Evolutionary conservation across 1,140 invertebrate species (phyloP).

Genomic region (Macrosteles quadrilineatus): DNA sequence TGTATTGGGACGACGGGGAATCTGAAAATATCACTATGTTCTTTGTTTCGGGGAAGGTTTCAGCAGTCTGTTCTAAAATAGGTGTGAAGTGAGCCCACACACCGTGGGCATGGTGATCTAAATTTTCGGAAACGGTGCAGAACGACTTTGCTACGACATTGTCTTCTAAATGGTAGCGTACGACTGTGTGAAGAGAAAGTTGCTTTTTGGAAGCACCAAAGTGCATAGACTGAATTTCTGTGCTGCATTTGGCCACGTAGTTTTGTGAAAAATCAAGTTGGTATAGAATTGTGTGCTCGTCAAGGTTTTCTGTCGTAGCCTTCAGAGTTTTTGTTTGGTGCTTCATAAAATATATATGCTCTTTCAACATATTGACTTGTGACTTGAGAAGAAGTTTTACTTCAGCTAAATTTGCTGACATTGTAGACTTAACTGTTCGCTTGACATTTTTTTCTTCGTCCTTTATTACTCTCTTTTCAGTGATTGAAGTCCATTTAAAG

Average conservation of each 20-base stretch:
- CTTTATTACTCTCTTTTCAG: neutral
- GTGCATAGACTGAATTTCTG: slow-evolving; percentile 33
- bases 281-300: slow-evolving; percentile 14
- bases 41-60: neutral
- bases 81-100: slow-evolving; percentile 29
- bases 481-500: too few species aligned
- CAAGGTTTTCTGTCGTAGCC: neutral
- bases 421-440: too few species aligned
- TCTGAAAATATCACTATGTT: slow-evolving; percentile 6
- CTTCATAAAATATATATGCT: neutral
- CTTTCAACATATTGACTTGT: neutral
- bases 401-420: too few species aligned
- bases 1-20: neutral
- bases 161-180: neutral
- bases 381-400: too few species aligned
- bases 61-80: slow-evolving; percentile 19
- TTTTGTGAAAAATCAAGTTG: slow-evolving; percentile 34
- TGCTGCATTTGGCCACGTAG: slow-evolving; percentile 24
- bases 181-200: slow-evolving; percentile 27
- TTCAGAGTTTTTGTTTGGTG: neutral
- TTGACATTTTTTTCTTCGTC: neutral
- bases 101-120: slow-evolving; percentile 14
- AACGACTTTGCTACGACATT: slow-evolving; percentile 9
- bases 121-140: slow-evolving; percentile 22
- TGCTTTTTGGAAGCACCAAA: slow-evolving; percentile 32